Conservation (phyloP, 2,113 vertebrate species). For the Paracanthobrama guichenoti region DNA sequence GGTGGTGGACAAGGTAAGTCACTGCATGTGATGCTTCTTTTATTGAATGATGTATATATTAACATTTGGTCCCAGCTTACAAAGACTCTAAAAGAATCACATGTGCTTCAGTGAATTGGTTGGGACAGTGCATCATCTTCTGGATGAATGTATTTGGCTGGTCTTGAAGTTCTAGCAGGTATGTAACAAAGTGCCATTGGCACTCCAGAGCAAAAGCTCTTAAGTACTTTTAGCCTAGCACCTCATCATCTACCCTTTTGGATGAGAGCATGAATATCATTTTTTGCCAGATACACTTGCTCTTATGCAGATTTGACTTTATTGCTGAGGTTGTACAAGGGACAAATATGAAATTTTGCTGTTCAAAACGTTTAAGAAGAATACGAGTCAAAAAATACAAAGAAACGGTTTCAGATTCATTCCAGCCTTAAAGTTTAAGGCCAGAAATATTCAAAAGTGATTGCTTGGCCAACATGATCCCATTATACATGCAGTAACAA, state of each 20-base stretch:
- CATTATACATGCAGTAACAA: not conserved
- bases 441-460: not conserved
- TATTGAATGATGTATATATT: not conserved
- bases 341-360: not conserved
- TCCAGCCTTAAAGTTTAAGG: not conserved
- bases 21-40: conserved; percentile 50
- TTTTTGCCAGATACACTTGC: not conserved
- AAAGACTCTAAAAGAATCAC: not conserved
- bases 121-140: not conserved
- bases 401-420: not conserved
- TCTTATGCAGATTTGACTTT: not conserved
- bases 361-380: not conserved
- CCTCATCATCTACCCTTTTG: not conserved
- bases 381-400: not conserved
- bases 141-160: not conserved
- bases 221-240: not conserved
- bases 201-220: not conserved
- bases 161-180: not conserved
- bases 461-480: not conserved
- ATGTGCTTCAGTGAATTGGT: not conserved
- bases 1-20: conserved; percentile 80
- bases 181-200: not conserved
- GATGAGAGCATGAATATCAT: not conserved
- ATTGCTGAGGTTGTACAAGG: not conserved
- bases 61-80: not conserved